Base-by-base conservation (phyloP, 2,797 vertebrate genomes). In the Lemur catta region DNA sequence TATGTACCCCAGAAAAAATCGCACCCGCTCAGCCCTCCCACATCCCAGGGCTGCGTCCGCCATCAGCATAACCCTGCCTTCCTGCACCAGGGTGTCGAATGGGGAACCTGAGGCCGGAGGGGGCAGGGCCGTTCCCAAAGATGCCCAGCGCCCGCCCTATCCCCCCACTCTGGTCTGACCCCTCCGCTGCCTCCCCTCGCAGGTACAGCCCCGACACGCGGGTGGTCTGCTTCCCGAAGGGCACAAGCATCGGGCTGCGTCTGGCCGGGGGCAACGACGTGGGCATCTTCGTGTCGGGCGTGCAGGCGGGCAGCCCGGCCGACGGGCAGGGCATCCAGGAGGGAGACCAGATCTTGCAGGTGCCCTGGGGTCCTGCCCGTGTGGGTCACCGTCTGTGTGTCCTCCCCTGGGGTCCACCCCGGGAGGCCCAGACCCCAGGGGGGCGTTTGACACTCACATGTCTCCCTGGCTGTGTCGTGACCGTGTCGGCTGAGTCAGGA, bases 291-390 rank as follows among this genome's bases (percentile, higher is more conserved):
- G 99, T 99, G 17, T 99, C 99, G 0, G 98, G 99, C 0, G 99
- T 99, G 95, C 99, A 99, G 96, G 99, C 99, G 0, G 99, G 99
- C 94, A 99, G 99, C 98, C 99, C 99, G 0, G 99, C 99, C 0
- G 99, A 99, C 0, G 96, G 92, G 14, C 98, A 99, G 97, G 99
- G 99, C 0, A 98, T 99, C 98, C 98, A 75, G 84, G 99, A 99
- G 93, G 99, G 99, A 0, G 99, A 99, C 94, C 99, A 99, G 98
- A 99, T 99, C 95, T 98, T 99, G 95, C 98, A 99, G 99, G 99
- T 99, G 98, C 94, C 1, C 2, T 0, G 6, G 57, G 38, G 55
- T n/a, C 24, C 9, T 3, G 13, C 61, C 74, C 3, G 1, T 4
- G 55, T 69, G n/a, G 20, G 61, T 17, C 8, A 14, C 7, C 7